These are phyloP conservation scores for Acronicta psi DNA, from an alignment of 2,888 invertebrate species.

Conservation along the genomic window DNA sequence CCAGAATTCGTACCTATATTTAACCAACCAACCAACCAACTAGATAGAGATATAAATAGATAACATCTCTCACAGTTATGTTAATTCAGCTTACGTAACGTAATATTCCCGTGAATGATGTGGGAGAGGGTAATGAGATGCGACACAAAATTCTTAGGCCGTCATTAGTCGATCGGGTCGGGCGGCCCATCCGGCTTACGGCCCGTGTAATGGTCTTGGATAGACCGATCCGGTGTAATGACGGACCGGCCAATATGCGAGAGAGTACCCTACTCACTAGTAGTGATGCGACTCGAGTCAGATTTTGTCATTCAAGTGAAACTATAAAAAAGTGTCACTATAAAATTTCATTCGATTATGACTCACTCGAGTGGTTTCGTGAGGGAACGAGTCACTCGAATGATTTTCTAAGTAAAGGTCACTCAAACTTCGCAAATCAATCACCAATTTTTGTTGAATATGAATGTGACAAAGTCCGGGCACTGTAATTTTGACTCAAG, in stretches of 20 bases:
- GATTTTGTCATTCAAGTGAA: too few species aligned
- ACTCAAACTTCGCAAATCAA: too few species aligned
- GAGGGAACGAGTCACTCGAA: too few species aligned
- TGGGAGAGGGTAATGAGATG: conserved; percentile 64
- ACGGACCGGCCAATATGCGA: conserved; percentile 76
- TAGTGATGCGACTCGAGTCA: too few species aligned
- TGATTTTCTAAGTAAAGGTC: too few species aligned
- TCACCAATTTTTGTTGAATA: too few species aligned
- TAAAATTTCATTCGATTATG: too few species aligned
- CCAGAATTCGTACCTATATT: conserved; percentile 22
- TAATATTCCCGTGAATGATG: conserved; percentile 45
- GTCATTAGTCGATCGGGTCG: conserved; percentile 73
- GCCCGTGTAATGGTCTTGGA: conserved; percentile 65
- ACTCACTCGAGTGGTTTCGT: too few species aligned
- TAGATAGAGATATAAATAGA: conserved; percentile 58
- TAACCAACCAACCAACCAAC: conserved; percentile 19
- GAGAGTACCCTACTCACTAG: conserved; percentile 63
- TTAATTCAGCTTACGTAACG: conserved; percentile 50
- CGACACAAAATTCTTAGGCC: conserved; percentile 72
- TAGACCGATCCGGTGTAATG: conserved; percentile 72
- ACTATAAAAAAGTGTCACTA: too few species aligned
- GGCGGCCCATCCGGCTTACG: conserved; percentile 61
- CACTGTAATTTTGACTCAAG: too few species aligned
- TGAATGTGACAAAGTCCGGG: too few species aligned
- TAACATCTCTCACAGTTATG: conserved; percentile 46